These are phyloP conservation scores for Strigamia crassipes DNA, from an alignment of 2,888 invertebrate species.

Conservation along the genomic window DNA sequence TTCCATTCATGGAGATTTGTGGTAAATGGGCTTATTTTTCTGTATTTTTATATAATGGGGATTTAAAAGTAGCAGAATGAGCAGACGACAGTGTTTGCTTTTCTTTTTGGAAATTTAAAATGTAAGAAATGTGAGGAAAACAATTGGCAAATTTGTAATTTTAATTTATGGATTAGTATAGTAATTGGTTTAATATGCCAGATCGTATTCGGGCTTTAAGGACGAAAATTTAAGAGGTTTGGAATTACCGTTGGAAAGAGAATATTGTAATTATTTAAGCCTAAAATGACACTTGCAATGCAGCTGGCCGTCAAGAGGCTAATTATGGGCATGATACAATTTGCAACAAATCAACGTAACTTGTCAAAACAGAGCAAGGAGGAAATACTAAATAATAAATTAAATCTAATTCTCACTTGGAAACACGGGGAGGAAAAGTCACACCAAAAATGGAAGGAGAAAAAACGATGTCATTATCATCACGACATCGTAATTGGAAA, in stretches of 20 bases:
- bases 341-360: conserved; percentile 30
- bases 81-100: background rate
- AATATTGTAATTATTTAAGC: conserved; percentile 39
- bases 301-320: conserved; percentile 38
- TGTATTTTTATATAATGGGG: background rate
- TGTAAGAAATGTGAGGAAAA: background rate
- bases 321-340: conserved; percentile 38
- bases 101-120: background rate
- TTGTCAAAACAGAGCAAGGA: conserved; percentile 40
- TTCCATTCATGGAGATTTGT: conserved; percentile 38
- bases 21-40: conserved; percentile 31
- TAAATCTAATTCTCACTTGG: conserved; percentile 37
- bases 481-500: conserved; percentile 40
- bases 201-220: background rate
- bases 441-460: conserved; percentile 29
- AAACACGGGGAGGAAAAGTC: conserved; percentile 40
- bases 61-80: background rate
- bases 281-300: conserved; percentile 26
- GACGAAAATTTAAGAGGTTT: background rate
- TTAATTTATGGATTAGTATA: background rate
- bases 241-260: background rate
- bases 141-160: conserved; percentile 8
- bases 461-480: conserved; percentile 31
- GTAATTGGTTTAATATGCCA: background rate
- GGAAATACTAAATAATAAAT: conserved; percentile 35